These are phyloP conservation scores for Planiliza haematocheilus DNA, from an alignment of 2,113 vertebrate species.

Conservation along the genomic window DNA sequence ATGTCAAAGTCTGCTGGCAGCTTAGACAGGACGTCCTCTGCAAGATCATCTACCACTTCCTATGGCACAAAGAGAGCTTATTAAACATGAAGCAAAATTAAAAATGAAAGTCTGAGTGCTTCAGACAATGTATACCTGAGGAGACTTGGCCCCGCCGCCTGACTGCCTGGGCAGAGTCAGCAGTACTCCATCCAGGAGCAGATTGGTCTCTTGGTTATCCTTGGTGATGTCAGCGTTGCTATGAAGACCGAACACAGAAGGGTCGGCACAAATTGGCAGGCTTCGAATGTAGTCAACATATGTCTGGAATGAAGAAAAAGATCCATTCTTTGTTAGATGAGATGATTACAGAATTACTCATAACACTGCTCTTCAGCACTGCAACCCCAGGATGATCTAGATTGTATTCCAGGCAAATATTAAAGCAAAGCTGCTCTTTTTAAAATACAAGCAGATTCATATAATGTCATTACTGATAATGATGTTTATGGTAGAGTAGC, in stretches of 20 bases:
- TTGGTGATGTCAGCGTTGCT: constrained; percentile 95
- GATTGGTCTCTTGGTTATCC: constrained; percentile 95
- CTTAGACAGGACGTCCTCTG: constrained; percentile 89
- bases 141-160: constrained; percentile 87
- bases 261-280: constrained; percentile 88
- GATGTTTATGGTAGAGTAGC: neutral
- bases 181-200: constrained; percentile 90
- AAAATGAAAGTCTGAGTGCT: neutral
- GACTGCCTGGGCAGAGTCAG: constrained; percentile 91
- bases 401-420: too few species aligned
- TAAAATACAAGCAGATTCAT: too few species aligned
- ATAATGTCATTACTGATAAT: neutral
- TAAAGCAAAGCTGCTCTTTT: too few species aligned
- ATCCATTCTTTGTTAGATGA: too few species aligned
- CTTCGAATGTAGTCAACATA: constrained; percentile 88
- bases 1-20: constrained; percentile 88
- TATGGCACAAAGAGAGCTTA: constrained; percentile 59
- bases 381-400: too few species aligned
- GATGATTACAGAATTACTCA: too few species aligned
- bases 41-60: constrained; percentile 91
- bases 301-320: constrained; percentile 75
- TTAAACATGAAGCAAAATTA: neutral
- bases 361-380: too few species aligned
- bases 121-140: constrained; percentile 86
- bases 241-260: constrained; percentile 93